Percentiles rank a stretch among this genome's conserved stretches.
Evolutionary conservation across 2,797 vertebrate genomes (phyloP).

Genomic region (Pangasius djambal): DNA sequence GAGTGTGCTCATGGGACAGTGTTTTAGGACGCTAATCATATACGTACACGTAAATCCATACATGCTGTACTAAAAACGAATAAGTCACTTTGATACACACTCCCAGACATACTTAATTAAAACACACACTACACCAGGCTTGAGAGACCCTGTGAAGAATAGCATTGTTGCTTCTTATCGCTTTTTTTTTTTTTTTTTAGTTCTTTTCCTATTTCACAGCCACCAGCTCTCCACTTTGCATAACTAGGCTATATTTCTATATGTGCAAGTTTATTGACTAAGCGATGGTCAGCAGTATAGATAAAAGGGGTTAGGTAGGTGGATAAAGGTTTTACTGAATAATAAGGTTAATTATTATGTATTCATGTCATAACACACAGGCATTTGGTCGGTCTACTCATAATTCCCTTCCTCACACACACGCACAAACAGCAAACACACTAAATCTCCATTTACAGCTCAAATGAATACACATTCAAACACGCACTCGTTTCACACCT

Average conservation of each 20-base stretch:
- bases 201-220: not conserved
- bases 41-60: not conserved
- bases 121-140: not conserved
- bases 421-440: not conserved
- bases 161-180: not conserved
- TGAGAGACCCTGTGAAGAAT: not conserved
- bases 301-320: not conserved
- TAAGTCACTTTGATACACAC: constrained; percentile 22
- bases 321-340: not conserved
- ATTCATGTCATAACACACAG: not conserved
- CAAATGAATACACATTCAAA: not conserved
- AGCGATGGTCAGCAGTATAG: not conserved
- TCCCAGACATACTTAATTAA: constrained; percentile 21
- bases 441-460: not conserved
- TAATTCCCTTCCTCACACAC: not conserved
- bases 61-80: not conserved
- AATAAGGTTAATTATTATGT: not conserved
- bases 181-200: not conserved
- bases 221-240: not conserved
- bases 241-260: not conserved
- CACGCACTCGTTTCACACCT: not conserved
- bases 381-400: not conserved
- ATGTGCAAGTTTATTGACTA: not conserved
- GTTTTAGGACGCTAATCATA: not conserved
- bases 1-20: constrained; percentile 14